Evolutionary conservation across 2,797 vertebrate species (phyloP), one percentile per base, ranked within the genome.

Genomic region (Lacerta agilis): DNA sequence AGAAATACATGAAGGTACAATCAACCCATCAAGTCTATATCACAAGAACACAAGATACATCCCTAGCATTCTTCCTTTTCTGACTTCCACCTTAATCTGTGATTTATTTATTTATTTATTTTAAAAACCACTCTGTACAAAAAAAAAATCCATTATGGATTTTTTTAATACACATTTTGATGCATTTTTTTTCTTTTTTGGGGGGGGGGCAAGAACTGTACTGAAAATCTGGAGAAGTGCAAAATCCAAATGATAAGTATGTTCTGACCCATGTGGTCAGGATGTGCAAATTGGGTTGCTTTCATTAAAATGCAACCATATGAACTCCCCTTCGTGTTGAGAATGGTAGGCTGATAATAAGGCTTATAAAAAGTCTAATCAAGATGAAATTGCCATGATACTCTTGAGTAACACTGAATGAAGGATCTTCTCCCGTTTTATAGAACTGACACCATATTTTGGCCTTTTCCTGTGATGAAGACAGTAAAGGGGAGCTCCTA

Each of bases 351-450:
- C 36, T 78, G 58, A 23, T 20, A 38, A 11, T 23, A 67, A 5
- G n/a, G 67, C 33, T 85, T 36, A 15, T 20, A 41, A 13, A 9
- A 69, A 6, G 33, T 69, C 27, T 64, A 83, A n/a, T 36, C 1
- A 6, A 33, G 23, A 38, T 29, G 29, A 87, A 33, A 3, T 9
- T 0, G 0, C 43, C 36, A 78, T 5, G 13, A 20, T 82, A 23
- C 5, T 73, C 9, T 67, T 8, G 67, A 11, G 20, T 7, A 36
- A 2, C 0, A 0, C 18, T 1, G 0, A 41, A 71, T 1, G 0
- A 41, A 71, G 36, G 3, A 76, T 11, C 29, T 79, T 45, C n/a
- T 4, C 61, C 0, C 4, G 0, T 2, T 5, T 0, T 33, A 66
- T 18, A 18, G 0, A 0, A 17, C 58, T 76, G 55, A 17, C 20